Percentiles rank a stretch among this genome's conserved stretches.
Evolutionary conservation across 2,797 vertebrate species (phyloP).

Genomic region (Cetoscarus ocellatus): DNA sequence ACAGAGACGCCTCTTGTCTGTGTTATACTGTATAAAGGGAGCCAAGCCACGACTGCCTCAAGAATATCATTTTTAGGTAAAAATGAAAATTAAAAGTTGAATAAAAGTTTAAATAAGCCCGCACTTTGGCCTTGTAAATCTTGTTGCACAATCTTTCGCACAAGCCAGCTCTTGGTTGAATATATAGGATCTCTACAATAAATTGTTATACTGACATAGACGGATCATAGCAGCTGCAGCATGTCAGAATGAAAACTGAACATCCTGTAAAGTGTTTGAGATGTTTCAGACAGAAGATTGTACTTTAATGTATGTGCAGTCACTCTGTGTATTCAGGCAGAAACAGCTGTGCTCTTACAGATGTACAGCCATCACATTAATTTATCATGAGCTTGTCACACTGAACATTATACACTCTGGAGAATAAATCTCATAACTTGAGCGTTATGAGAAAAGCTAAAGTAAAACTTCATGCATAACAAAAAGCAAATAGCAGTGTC

Average conservation of each 20-base stretch:
- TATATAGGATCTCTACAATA: background rate
- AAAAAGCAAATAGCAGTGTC: background rate
- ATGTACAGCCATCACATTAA: background rate
- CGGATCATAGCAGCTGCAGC: background rate
- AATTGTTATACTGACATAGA: background rate
- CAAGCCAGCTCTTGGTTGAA: no score
- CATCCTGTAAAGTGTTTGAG: background rate
- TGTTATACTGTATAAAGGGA: no score
- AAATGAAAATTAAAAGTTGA: no score
- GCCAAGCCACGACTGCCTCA: no score
- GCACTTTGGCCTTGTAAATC: no score
- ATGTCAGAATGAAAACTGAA: background rate
- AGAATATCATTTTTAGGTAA: no score
- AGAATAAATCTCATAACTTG: background rate
- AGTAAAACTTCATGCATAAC: background rate
- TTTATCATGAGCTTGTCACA: conserved; percentile 19
- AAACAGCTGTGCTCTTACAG: background rate
- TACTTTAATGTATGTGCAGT: conserved; percentile 2
- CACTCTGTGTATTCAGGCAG: conserved; percentile 10
- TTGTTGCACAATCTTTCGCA: no score
- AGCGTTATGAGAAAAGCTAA: background rate
- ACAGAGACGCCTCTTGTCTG: no score
- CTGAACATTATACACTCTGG: background rate
- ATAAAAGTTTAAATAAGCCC: no score
- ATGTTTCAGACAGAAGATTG: background rate